Conservation (phyloP, 2,888 invertebrate genomes). For the Polydrusus pterygomalis region DNA sequence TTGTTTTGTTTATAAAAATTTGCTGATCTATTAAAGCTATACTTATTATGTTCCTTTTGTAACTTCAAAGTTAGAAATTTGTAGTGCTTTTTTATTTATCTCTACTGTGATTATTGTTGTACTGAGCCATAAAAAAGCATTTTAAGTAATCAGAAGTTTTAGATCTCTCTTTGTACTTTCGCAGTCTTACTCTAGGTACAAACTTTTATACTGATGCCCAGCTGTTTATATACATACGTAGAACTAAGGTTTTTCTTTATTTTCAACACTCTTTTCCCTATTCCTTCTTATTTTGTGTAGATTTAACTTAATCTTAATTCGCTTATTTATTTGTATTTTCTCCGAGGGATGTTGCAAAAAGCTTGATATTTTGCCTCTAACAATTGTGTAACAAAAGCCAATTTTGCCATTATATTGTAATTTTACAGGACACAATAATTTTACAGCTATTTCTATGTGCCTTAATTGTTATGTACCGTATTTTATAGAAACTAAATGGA, state of each 20-base stretch:
- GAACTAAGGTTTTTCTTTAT: constrained; percentile 36
- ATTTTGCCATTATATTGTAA: constrained; percentile 45
- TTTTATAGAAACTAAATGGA: constrained; percentile 45
- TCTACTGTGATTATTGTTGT: constrained; percentile 52
- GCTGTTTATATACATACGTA: constrained; percentile 43
- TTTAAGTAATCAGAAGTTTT: constrained; percentile 34
- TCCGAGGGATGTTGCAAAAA: constrained; percentile 52
- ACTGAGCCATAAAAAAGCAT: constrained; percentile 52
- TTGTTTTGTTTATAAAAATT: constrained; percentile 37
- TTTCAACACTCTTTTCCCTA: constrained; percentile 11
- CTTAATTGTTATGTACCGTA: constrained; percentile 42
- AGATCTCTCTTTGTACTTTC: constrained; percentile 40
- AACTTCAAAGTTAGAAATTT: constrained; percentile 29
- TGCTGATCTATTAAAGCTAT: constrained; percentile 17
- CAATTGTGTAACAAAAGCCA: constrained; percentile 46
- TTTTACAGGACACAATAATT: constrained; percentile 42
- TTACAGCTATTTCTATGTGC: constrained; percentile 46
- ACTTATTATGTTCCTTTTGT: constrained; percentile 39
- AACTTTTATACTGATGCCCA: constrained; percentile 53
- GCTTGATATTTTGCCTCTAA: constrained; percentile 50
- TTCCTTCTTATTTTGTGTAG: constrained; percentile 30
- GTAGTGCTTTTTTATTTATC: constrained; percentile 47
- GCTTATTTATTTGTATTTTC: constrained; percentile 55
- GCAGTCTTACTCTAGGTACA: constrained; percentile 42
- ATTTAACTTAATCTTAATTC: constrained; percentile 38